Evolutionary conservation across 2,888 invertebrate genomes (phyloP).

Genomic region (Liposcelis brunnea): DNA sequence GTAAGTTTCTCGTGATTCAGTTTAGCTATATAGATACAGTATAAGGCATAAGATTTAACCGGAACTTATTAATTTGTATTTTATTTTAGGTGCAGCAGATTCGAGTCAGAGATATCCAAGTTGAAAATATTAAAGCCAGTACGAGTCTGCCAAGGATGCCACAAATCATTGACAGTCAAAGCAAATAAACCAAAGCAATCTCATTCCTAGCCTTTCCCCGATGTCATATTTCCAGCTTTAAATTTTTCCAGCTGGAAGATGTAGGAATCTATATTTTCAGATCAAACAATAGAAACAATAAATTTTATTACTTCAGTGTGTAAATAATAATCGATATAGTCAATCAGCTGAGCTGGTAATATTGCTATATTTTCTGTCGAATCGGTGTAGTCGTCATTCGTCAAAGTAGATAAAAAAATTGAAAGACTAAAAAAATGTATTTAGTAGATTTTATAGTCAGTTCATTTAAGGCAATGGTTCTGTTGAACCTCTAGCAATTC

Average conservation of each 20-base stretch:
- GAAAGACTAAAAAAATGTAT: no score
- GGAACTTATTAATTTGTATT: not conserved
- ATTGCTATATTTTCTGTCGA: not conserved
- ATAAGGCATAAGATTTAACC: not conserved
- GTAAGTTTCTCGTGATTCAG: conserved; percentile 26
- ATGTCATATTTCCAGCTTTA: no score
- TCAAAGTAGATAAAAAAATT: no score
- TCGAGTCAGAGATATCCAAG: conserved; percentile 89
- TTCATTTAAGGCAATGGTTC: no score
- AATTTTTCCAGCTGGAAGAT: no score
- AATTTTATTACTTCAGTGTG: not conserved
- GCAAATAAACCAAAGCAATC: conserved; percentile 11
- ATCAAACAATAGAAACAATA: no score
- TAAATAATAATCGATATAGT: not conserved
- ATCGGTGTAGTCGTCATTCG: not conserved
- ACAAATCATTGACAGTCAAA: conserved; percentile 36
- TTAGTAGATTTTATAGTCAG: no score
- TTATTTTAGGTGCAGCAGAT: conserved; percentile 63
- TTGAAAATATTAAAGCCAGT: conserved; percentile 87
- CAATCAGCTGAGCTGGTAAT: not conserved
- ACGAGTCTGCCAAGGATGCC: conserved; percentile 87
- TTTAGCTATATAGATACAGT: no score
- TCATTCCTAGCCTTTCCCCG: conserved; percentile 6
- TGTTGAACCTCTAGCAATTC: no score
- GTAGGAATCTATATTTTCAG: no score